Conservation (phyloP, 1,140 invertebrate species). For the Paracyclopina nana region DNA sequence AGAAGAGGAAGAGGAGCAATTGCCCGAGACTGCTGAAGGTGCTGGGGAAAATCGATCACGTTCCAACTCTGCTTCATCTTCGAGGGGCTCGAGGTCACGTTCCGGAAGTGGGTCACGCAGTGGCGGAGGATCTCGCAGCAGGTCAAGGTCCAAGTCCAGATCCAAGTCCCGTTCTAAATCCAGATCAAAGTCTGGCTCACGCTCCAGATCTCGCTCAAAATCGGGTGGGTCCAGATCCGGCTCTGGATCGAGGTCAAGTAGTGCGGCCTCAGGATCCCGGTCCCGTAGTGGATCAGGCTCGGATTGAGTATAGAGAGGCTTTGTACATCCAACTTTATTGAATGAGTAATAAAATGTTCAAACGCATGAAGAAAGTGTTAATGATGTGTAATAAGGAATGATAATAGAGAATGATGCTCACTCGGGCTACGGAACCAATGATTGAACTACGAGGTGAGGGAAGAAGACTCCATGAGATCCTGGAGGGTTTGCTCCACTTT, state of each 20-base stretch:
- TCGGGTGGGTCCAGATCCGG: slow-evolving; percentile 10
- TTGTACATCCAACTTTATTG: too few relatives aligned
- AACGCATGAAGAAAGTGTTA: too few relatives aligned
- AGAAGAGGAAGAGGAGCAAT: slow-evolving; percentile 23
- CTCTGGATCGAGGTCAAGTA: slow-evolving; percentile 8
- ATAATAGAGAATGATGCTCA: too few relatives aligned
- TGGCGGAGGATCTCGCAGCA: slow-evolving; percentile 15
- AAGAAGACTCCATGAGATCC: too few relatives aligned
- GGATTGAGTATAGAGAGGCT: too few relatives aligned
- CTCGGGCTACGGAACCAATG: too few relatives aligned
- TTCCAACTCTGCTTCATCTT: slow-evolving; percentile 17
- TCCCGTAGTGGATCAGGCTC: slow-evolving; percentile 6
- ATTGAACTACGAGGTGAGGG: too few relatives aligned
- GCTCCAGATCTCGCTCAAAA: slow-evolving; percentile 13
- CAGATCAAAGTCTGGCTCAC: slow-evolving; percentile 18
- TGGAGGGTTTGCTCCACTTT: too few relatives aligned
- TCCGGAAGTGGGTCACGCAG: slow-evolving; percentile 18
- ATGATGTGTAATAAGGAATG: too few relatives aligned
- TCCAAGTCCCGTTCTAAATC: slow-evolving; percentile 17
- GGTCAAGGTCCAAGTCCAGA: slow-evolving; percentile 10
- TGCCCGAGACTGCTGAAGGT: slow-evolving; percentile 19
- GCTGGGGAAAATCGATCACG: slow-evolving; percentile 17
- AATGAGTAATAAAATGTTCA: too few relatives aligned
- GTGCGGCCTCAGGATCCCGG: slow-evolving; percentile 14
- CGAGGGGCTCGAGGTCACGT: slow-evolving; percentile 17